phyloP scores from a whole-genome alignment of 2,888 invertebrate species.

The Drosophila kambysellisi region DNA sequence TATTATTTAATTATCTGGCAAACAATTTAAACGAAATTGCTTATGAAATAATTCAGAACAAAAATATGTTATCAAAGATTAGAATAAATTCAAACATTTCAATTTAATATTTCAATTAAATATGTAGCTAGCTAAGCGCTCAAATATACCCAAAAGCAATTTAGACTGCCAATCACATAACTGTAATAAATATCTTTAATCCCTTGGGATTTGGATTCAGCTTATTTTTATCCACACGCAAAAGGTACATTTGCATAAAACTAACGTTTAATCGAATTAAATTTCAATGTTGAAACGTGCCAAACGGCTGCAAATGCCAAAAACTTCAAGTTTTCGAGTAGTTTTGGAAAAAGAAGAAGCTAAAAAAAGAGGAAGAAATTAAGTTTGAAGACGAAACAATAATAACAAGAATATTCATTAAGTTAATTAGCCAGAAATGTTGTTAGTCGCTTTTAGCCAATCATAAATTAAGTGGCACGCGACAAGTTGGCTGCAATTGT shows the following conservation, averaged over 20 bases:
- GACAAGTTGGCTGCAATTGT: conserved; percentile 59
- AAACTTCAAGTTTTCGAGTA: conserved; percentile 38
- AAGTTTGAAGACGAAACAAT: not conserved
- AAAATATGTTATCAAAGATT: not conserved
- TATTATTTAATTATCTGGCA: not conserved
- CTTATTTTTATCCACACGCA: conserved; percentile 10
- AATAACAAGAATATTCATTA: conserved; percentile 26
- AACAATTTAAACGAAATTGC: not conserved
- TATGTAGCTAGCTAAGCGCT: not conserved
- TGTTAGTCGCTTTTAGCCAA: conserved; percentile 44
- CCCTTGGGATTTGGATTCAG: conserved; percentile 19
- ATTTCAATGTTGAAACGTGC: conserved; percentile 44
- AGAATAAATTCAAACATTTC: not conserved
- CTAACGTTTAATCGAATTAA: conserved; percentile 42
- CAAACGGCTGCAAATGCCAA: conserved; percentile 35
- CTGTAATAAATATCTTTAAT: conserved; percentile 15
- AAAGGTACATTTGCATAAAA: conserved; percentile 47
- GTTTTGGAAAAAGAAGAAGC: not conserved
- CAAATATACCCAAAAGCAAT: not conserved
- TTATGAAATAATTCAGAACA: not conserved
- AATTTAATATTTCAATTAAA: not conserved
- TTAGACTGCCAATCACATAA: conserved; percentile 14
- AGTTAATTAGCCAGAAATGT: conserved; percentile 47
- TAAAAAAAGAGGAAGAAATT: not conserved
- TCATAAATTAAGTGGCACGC: conserved; percentile 62